Conservation (phyloP, 2,888 invertebrate genomes). For the Brachyptera risi region DNA sequence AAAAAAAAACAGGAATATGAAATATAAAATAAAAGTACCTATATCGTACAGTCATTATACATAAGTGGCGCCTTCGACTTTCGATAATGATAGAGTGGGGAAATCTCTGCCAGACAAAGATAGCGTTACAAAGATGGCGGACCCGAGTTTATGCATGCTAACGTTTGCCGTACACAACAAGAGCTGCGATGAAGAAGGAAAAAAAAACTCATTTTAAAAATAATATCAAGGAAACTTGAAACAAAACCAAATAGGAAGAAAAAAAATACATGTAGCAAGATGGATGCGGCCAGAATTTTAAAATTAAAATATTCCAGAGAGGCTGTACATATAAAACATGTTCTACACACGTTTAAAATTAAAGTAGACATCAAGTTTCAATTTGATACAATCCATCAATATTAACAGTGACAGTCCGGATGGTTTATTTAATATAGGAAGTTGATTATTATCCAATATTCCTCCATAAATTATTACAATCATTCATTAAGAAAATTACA, state of each 20-base stretch:
- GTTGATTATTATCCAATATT: no score
- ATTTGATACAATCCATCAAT: no score
- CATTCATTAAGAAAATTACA: no score
- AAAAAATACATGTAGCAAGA: not conserved
- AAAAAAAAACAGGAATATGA: not conserved
- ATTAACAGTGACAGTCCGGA: no score
- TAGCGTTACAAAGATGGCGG: not conserved
- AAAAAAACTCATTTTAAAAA: constrained; percentile 7
- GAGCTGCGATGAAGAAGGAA: not conserved
- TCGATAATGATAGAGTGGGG: not conserved
- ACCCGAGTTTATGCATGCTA: no score
- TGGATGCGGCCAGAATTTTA: constrained; percentile 12
- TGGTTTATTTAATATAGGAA: no score
- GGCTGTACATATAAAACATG: no score
- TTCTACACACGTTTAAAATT: no score
- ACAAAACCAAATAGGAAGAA: not conserved
- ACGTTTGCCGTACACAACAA: no score
- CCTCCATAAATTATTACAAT: no score
- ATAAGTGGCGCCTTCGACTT: constrained; percentile 1
- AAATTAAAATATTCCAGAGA: not conserved
- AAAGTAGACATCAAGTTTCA: no score
- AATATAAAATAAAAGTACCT: not conserved
- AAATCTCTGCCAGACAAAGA: not conserved
- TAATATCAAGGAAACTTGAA: constrained; percentile 6
- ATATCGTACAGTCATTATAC: not conserved